Evolutionary conservation across 2,797 vertebrate species (phyloP).

Genomic region (Aldrovandia affinis): DNA sequence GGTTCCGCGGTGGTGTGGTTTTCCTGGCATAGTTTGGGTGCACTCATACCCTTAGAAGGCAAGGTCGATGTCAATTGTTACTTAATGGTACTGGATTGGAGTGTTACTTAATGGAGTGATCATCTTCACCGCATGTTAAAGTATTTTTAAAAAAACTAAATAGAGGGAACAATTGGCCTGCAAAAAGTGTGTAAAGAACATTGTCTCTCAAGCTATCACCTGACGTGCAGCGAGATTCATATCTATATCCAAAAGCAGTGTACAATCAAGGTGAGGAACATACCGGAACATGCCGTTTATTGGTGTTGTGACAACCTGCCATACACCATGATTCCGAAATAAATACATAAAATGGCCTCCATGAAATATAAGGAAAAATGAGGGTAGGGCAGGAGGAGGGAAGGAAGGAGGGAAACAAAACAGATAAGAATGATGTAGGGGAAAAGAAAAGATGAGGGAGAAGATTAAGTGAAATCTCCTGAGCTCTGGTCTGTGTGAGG

Average conservation of each 20-base stretch:
- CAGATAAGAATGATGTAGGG: background rate
- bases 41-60: background rate
- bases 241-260: background rate
- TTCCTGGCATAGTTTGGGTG: background rate
- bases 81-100: background rate
- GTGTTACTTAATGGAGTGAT: background rate
- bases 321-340: background rate
- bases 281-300: background rate
- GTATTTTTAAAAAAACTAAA: background rate
- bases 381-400: background rate
- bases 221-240: background rate
- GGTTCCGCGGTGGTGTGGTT: no score
- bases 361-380: background rate
- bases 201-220: background rate
- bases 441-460: background rate
- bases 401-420: background rate
- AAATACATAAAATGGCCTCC: background rate
- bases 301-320: background rate
- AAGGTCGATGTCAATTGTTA: background rate
- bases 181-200: background rate
- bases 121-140: no score
- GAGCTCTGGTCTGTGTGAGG: background rate
- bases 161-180: no score
- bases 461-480: background rate
- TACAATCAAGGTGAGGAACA: conserved; percentile 3